Evolutionary conservation across 2,113 vertebrate genomes (phyloP).

Genomic region (Scomber colias): DNA sequence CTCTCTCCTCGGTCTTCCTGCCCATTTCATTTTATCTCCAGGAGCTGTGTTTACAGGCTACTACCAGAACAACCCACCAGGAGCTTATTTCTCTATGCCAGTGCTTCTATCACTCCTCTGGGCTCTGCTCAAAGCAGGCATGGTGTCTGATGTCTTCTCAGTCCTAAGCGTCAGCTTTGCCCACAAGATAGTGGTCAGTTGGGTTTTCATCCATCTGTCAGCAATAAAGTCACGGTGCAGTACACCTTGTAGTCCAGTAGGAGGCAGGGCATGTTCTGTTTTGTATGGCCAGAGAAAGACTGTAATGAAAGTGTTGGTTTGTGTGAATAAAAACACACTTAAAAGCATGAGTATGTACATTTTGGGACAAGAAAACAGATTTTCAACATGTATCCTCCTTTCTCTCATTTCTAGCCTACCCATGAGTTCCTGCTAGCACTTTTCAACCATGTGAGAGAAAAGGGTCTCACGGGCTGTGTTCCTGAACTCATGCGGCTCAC

Average conservation of each 20-base stretch:
- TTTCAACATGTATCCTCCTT: not conserved
- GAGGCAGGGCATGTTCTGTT: not conserved
- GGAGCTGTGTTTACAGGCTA: conserved; percentile 88
- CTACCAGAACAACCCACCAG: conserved; percentile 86
- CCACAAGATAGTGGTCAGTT: conserved; percentile 88
- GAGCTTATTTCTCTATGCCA: conserved; percentile 83
- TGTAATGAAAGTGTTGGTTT: not conserved
- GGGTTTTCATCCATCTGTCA: conserved; percentile 3
- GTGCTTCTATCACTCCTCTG: conserved; percentile 87
- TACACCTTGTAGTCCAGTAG: not conserved
- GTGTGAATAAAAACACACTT: too few species aligned
- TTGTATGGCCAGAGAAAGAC: not conserved
- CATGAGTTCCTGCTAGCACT: conserved; percentile 87
- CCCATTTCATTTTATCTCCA: conserved; percentile 64
- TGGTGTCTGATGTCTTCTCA: conserved; percentile 87
- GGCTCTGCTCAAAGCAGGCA: conserved; percentile 83
- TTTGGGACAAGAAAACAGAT: not conserved
- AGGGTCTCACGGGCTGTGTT: conserved; percentile 77
- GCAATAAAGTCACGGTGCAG: not conserved
- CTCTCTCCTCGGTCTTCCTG: too few species aligned
- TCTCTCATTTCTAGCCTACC: conserved; percentile 83
- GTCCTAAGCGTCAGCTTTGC: conserved; percentile 82
- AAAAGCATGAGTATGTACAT: too few species aligned
- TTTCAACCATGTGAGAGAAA: conserved; percentile 87
- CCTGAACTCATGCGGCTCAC: conserved; percentile 87